Base-by-base conservation (phyloP, 1,140 invertebrate genomes). In the Zaprionus capensis region DNA sequence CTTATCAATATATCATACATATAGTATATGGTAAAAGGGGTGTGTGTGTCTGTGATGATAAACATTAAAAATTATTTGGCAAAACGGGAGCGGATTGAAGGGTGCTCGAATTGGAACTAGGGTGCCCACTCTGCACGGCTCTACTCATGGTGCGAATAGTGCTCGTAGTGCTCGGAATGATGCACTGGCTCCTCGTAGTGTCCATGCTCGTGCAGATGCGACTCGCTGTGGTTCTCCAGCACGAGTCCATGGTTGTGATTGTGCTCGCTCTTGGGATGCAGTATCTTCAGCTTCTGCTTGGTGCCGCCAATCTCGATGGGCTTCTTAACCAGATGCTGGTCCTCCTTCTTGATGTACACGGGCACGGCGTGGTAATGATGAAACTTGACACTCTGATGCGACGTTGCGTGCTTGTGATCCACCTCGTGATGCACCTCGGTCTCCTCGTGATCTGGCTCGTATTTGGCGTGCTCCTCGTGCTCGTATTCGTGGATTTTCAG, bases 281-380 rank as follows among this genome's bases (percentile, higher is more conserved):
- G 90, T 49, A 94, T 93, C 81, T 95, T 95, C 67, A 94, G 78
- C 80, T 94, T 94, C 71, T 94, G 94, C 73, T 94, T 94, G 75
- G 93, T 94, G 74, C 94, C 94, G 44, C 95, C 94, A 76, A 94
- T 94, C 76, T 95, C 94, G 55, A 95, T 91, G 9, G 95, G 95
- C 75, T 95, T 94, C 74, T 95, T 93, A 11, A 95, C 90, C 38
- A 95, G 88, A 82, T 95, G 94, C 80, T 93, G 94, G 87, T 95
- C 94, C 83, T 95, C 95, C 80, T 95, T 95, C 92, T 95, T 95
- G 4, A 95, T 93, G 88, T 95, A 95, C 4, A 95, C 94, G 14
- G 95, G 95, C 9, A 95, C 95, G 7, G 95, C 93, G 75, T 95
- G 95, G 90, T 94, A 95, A 75, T 95, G 95, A 80, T 95, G 94